Conservation (phyloP, 2,888 invertebrate genomes). For the Frankliniella fusca region DNA sequence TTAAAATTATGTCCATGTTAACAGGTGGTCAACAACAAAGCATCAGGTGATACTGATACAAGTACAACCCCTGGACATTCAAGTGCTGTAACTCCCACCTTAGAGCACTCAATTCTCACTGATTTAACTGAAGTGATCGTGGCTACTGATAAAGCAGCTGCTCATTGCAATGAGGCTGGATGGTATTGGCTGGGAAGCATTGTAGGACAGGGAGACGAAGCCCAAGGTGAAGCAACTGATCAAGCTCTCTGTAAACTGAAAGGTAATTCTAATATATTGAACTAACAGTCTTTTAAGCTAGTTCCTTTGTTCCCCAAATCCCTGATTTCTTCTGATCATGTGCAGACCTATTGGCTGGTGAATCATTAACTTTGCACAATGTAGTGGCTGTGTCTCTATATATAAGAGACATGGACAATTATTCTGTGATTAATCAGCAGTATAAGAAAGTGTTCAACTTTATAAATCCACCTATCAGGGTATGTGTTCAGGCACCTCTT, state of each 20-base stretch:
- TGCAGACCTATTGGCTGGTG: slow-evolving; percentile 53
- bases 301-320: background rate
- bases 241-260: slow-evolving; percentile 72
- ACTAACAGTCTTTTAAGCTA: background rate
- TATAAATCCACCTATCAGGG: slow-evolving; percentile 78
- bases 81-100: slow-evolving; percentile 8
- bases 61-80: background rate
- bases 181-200: slow-evolving; percentile 84
- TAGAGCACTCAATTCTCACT: background rate
- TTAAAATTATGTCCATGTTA: background rate
- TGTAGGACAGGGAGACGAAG: slow-evolving; percentile 63
- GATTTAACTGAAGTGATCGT: background rate
- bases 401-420: slow-evolving; percentile 76
- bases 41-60: background rate
- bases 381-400: slow-evolving; percentile 80
- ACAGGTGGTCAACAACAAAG: background rate
- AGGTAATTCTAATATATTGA: slow-evolving; percentile 53
- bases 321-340: slow-evolving; percentile 40
- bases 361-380: slow-evolving; percentile 57
- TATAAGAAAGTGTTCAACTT: slow-evolving; percentile 71
- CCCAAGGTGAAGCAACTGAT: slow-evolving; percentile 60
- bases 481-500: slow-evolving; percentile 77
- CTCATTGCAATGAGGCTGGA: slow-evolving; percentile 66
- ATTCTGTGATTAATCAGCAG: slow-evolving; percentile 68
- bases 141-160: slow-evolving; percentile 58